Conservation (phyloP, 2,888 invertebrate species). For the Coelopa pilipes region DNA sequence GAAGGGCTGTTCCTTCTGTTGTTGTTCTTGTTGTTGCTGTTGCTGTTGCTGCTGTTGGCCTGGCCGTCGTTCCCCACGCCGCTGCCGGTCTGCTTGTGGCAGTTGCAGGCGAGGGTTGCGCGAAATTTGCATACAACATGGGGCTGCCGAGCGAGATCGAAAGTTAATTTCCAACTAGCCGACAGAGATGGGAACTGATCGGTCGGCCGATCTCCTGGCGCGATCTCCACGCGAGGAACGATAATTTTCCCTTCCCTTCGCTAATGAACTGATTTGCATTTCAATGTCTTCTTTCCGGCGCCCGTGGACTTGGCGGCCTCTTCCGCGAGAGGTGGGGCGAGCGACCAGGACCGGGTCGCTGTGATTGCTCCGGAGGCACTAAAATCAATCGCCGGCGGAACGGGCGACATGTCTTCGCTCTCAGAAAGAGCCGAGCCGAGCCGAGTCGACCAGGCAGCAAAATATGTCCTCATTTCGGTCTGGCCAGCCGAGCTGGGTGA, state of each 20-base stretch:
- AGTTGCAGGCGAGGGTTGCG: neutral
- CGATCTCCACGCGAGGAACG: neutral
- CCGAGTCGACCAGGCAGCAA: neutral
- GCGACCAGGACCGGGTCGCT: too few relatives aligned
- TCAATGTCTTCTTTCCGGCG: neutral
- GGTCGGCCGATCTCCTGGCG: neutral
- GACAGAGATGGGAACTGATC: neutral
- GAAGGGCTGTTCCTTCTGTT: neutral
- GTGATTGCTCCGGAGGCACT: too few relatives aligned
- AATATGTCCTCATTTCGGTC: neutral
- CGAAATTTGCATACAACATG: constrained; percentile 13
- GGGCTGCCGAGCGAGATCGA: neutral
- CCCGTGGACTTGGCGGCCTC: too few relatives aligned
- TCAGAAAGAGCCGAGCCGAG: neutral
- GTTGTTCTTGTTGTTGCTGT: too few relatives aligned
- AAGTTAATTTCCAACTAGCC: neutral
- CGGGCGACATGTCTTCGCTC: neutral
- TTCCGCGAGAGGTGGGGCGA: too few relatives aligned
- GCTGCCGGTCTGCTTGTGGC: too few relatives aligned
- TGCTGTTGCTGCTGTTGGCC: too few relatives aligned
- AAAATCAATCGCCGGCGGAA: too few relatives aligned
- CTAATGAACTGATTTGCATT: constrained; percentile 23
- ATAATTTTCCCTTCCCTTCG: neutral
- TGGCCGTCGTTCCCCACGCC: too few relatives aligned
- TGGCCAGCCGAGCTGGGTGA: too few relatives aligned